Conservation (phyloP, 2,113 vertebrate species). For the Ornithorhynchus anatinus region DNA sequence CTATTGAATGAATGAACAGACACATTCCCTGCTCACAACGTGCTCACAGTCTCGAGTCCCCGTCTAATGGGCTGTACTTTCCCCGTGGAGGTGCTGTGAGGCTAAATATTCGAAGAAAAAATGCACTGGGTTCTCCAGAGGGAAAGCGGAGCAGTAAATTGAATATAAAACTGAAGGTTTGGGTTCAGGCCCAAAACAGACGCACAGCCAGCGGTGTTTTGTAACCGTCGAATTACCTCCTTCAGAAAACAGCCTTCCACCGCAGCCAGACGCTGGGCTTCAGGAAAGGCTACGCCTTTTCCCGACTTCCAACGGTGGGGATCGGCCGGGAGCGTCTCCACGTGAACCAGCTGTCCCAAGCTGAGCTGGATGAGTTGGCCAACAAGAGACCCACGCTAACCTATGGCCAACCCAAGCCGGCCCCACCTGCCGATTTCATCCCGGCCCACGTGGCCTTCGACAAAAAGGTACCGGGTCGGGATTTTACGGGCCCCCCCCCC, state of each 20-base stretch:
- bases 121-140: too few species aligned
- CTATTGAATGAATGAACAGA: too few species aligned
- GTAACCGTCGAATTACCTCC: slow-evolving; percentile 35
- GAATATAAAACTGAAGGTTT: too few species aligned
- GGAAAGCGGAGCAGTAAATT: too few species aligned
- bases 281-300: slow-evolving; percentile 82
- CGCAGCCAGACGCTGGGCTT: slow-evolving; percentile 83
- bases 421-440: slow-evolving; percentile 68
- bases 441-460: slow-evolving; percentile 88
- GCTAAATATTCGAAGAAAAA: too few species aligned
- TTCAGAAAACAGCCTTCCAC: slow-evolving; percentile 87
- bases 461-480: slow-evolving; percentile 86
- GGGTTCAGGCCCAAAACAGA: too few species aligned
- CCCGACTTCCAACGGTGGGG: slow-evolving; percentile 73
- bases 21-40: slow-evolving; percentile 6
- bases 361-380: slow-evolving; percentile 73
- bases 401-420: slow-evolving; percentile 59
- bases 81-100: background rate
- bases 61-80: background rate
- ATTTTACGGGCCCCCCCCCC: slow-evolving; percentile 23
- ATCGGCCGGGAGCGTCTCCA: slow-evolving; percentile 76
- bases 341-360: slow-evolving; percentile 75
- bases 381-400: slow-evolving; percentile 59
- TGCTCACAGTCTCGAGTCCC: too few species aligned
- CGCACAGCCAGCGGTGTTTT: slow-evolving; percentile 2